Evolutionary conservation across 2,113 vertebrate genomes (phyloP).

Genomic region (Ammodytes dubius): DNA sequence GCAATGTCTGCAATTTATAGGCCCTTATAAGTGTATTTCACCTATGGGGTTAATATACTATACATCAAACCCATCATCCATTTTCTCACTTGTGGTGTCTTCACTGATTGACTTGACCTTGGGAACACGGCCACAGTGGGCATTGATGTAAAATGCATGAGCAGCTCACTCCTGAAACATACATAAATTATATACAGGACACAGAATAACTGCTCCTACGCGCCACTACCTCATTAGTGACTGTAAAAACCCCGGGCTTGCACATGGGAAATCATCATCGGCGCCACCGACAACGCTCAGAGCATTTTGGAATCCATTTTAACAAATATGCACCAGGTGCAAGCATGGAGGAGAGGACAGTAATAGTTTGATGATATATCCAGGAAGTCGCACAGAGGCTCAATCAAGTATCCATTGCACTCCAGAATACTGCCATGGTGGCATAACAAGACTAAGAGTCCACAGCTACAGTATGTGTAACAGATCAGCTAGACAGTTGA

Average conservation of each 20-base stretch:
- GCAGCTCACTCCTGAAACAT: slow-evolving; percentile 25
- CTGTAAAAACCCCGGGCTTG: slow-evolving; percentile 47
- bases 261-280: slow-evolving; percentile 56
- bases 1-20: slow-evolving; percentile 25
- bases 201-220: slow-evolving; percentile 17
- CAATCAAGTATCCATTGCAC: background rate
- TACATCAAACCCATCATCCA: slow-evolving; percentile 4
- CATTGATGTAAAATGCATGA: slow-evolving; percentile 55
- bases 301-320: slow-evolving; percentile 57
- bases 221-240: slow-evolving; percentile 55
- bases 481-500: no score
- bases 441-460: background rate
- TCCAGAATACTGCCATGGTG: background rate
- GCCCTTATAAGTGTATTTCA: slow-evolving; percentile 23
- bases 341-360: background rate
- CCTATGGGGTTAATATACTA: slow-evolving; percentile 15
- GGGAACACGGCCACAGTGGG: slow-evolving; percentile 20
- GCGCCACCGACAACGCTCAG: slow-evolving; percentile 49
- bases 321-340: slow-evolving; percentile 61
- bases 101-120: slow-evolving; percentile 32
- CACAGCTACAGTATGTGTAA: background rate
- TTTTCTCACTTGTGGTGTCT: slow-evolving; percentile 1
- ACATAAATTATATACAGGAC: slow-evolving; percentile 33
- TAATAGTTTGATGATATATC: slow-evolving; percentile 4
- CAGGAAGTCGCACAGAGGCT: slow-evolving; percentile 8